These are phyloP conservation scores for Mystacornis crossleyi DNA, from an alignment of 2,113 vertebrate species.

Conservation along the genomic window DNA sequence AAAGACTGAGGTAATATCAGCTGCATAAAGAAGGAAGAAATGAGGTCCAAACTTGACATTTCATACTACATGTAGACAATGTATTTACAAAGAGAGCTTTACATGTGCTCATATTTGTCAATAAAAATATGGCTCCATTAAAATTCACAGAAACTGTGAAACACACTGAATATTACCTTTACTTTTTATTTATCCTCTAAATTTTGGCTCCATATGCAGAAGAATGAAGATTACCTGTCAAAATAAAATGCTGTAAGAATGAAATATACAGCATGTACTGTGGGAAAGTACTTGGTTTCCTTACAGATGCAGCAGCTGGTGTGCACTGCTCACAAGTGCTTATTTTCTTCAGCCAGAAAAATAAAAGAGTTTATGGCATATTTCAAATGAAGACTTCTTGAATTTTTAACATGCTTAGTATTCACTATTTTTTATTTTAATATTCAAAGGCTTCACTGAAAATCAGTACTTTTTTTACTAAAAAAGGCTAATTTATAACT, in stretches of 20 bases:
- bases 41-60: neutral
- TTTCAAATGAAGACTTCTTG: slow-evolving; percentile 66
- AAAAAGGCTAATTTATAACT: slow-evolving; percentile 34
- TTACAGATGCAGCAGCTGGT: slow-evolving; percentile 73
- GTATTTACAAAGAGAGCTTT: neutral
- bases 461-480: slow-evolving; percentile 1
- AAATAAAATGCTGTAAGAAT: slow-evolving; percentile 70
- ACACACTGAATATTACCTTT: slow-evolving; percentile 12
- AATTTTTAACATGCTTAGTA: slow-evolving; percentile 54
- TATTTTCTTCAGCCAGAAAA: slow-evolving; percentile 68
- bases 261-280: slow-evolving; percentile 69
- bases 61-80: neutral
- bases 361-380: slow-evolving; percentile 59
- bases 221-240: slow-evolving; percentile 74
- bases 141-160: slow-evolving; percentile 29
- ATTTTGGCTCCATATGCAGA: slow-evolving; percentile 51
- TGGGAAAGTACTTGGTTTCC: slow-evolving; percentile 72
- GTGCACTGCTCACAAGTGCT: slow-evolving; percentile 63
- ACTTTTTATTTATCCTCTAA: slow-evolving; percentile 51
- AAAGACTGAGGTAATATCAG: neutral
- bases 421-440: slow-evolving; percentile 43
- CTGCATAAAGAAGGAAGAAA: neutral
- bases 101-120: neutral
- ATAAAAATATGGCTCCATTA: slow-evolving; percentile 24
- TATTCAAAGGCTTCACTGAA: slow-evolving; percentile 35